Conservation (phyloP, 1,140 invertebrate species). For the Coelopa frigida region DNA sequence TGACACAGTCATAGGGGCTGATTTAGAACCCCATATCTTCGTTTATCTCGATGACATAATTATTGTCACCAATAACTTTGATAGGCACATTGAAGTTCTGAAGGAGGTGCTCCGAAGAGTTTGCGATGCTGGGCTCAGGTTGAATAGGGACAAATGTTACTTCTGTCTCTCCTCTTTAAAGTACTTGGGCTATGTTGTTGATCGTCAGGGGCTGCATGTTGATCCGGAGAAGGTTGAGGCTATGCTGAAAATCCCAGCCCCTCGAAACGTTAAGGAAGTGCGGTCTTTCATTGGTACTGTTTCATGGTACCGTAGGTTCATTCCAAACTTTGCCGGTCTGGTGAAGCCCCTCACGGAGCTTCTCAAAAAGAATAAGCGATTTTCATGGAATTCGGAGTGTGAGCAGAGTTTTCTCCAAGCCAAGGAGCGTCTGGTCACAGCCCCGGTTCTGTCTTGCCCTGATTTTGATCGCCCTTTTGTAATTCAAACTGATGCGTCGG, state of each 20-base stretch:
- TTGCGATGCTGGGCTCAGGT: no score
- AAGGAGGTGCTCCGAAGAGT: no score
- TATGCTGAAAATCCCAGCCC: neutral
- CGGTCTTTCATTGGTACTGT: neutral
- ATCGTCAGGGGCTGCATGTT: no score
- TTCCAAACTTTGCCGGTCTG: neutral
- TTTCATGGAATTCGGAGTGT: conserved; percentile 25
- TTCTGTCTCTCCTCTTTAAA: no score
- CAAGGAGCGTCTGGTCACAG: conserved; percentile 26
- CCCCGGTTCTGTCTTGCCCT: conserved; percentile 34
- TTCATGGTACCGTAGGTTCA: conserved; percentile 4
- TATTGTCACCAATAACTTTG: no score
- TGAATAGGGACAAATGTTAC: no score
- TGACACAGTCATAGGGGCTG: no score
- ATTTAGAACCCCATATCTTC: no score
- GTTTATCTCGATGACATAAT: no score
- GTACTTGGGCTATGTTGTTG: no score
- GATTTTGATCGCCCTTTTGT: conserved; percentile 22
- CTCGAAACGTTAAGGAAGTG: neutral
- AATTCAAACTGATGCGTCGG: no score
- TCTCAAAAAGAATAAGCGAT: conserved; percentile 8
- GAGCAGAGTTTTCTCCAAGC: conserved; percentile 25
- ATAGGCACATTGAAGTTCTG: no score
- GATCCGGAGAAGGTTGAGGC: conserved; percentile 3
- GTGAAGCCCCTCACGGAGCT: conserved; percentile 16